Conservation (phyloP, 1,140 invertebrate genomes). For the Pogonomyrmex barbatus region DNA sequence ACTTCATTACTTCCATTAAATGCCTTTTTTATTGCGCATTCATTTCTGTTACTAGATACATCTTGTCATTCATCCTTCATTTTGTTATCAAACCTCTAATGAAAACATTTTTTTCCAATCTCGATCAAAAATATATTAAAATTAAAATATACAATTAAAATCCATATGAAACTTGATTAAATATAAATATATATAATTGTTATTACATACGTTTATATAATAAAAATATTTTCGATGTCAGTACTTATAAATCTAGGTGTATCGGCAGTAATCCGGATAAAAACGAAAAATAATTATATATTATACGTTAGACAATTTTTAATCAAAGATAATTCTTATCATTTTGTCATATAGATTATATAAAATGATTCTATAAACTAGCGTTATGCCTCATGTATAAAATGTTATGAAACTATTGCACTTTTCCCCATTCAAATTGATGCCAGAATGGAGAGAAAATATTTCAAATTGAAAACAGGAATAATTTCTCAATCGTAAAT, state of each 20-base stretch:
- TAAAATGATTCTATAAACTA: constrained; percentile 2
- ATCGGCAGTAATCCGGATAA: background rate
- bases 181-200: background rate
- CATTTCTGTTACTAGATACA: background rate
- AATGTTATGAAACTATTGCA: constrained; percentile 7
- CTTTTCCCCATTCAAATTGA: background rate
- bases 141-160: constrained; percentile 1
- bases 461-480: background rate
- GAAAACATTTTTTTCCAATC: background rate
- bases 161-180: background rate
- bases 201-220: constrained; percentile 16
- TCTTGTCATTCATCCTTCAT: background rate
- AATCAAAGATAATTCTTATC: background rate
- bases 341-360: too few species aligned
- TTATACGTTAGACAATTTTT: background rate
- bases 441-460: background rate
- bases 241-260: background rate
- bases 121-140: constrained; percentile 29
- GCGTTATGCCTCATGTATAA: background rate
- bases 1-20: constrained; percentile 82
- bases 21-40: constrained; percentile 61
- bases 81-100: background rate
- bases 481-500: background rate
- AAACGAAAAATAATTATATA: background rate
- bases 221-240: constrained; percentile 14